Conservation (phyloP, 2,113 vertebrate genomes). For the Mobula birostris region DNA sequence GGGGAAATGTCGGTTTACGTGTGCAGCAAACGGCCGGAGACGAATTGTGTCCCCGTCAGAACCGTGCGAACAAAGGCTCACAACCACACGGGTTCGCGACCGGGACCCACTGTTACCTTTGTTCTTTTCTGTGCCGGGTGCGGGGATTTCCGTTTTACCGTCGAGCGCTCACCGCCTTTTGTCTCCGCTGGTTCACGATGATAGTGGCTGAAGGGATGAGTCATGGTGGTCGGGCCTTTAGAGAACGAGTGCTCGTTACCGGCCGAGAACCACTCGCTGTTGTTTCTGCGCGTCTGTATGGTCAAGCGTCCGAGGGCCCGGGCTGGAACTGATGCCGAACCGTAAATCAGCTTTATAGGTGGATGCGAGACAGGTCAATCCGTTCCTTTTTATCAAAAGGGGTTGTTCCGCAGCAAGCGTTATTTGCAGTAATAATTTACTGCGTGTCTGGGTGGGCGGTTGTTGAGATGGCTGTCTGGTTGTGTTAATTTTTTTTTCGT, state of each 20-base stretch:
- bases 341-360: neutral
- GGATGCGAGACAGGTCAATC: neutral
- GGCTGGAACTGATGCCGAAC: neutral
- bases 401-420: neutral
- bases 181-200: neutral
- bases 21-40: no score
- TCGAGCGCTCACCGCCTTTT: no score
- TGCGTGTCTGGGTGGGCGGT: neutral
- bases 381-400: neutral
- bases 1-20: neutral
- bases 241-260: neutral
- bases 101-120: neutral
- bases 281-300: neutral
- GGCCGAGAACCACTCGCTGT: neutral
- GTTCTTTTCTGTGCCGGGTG: no score
- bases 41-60: no score
- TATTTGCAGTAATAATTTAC: neutral
- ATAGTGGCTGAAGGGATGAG: neutral
- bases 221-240: slow-evolving; percentile 9
- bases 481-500: neutral
- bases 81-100: no score
- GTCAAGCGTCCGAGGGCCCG: neutral
- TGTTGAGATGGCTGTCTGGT: neutral
- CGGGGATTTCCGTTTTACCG: neutral
- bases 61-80: no score